A percentile compares a stretch with the other conserved stretches of the same genome.
Evolutionary conservation across 2,888 invertebrate genomes (phyloP).

Genomic region (Barypeithes pellucidus): DNA sequence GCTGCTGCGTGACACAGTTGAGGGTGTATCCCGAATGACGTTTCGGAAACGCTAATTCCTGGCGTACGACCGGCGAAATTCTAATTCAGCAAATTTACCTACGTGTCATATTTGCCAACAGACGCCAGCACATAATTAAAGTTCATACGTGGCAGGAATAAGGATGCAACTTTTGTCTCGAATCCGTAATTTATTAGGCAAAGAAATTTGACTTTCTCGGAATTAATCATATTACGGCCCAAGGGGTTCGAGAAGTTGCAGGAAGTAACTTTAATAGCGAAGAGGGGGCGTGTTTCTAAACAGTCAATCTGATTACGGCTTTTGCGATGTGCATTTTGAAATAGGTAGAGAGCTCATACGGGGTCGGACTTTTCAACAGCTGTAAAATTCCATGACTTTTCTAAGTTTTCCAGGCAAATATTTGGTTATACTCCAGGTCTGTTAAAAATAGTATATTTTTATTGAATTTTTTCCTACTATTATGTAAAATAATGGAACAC

Average conservation of each 20-base stretch:
- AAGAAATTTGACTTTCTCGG: slow-evolving; percentile 2
- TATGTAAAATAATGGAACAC: too few species aligned
- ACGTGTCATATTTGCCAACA: slow-evolving; percentile 33
- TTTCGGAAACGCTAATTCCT: slow-evolving; percentile 38
- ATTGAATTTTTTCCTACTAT: too few species aligned
- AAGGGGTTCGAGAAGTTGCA: not conserved
- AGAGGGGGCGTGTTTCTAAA: too few species aligned
- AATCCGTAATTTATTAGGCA: not conserved
- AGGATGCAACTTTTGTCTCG: slow-evolving; percentile 8
- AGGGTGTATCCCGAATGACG: slow-evolving; percentile 24
- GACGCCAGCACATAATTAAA: slow-evolving; percentile 22
- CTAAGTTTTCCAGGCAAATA: too few species aligned
- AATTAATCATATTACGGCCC: slow-evolving; percentile 1
- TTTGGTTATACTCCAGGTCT: too few species aligned
- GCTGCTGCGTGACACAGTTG: slow-evolving; percentile 20
- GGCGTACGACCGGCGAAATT: slow-evolving; percentile 35
- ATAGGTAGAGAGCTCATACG: too few species aligned
- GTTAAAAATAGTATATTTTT: too few species aligned
- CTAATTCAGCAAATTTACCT: slow-evolving; percentile 33
- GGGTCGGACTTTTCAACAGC: too few species aligned
- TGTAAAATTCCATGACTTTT: too few species aligned
- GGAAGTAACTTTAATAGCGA: not conserved
- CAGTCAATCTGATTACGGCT: too few species aligned
- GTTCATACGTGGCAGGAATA: slow-evolving; percentile 14
- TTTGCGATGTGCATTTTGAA: too few species aligned